Conservation (phyloP, 2,113 vertebrate genomes). For the Ia io region DNA sequence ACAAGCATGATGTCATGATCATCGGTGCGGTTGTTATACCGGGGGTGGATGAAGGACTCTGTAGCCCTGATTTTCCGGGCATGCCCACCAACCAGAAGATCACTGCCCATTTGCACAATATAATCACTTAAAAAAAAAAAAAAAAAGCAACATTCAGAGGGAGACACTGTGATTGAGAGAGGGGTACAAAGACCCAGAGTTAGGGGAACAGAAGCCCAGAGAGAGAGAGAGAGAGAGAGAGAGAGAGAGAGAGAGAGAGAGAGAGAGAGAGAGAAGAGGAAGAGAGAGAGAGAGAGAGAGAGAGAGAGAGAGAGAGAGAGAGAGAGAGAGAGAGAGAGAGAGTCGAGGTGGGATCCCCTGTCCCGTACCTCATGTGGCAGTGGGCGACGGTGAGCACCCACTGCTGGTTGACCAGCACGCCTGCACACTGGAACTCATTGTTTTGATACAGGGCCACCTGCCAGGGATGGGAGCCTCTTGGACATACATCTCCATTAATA, state of each 20-base stretch:
- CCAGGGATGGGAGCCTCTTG: not conserved
- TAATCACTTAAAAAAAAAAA: constrained; percentile 47
- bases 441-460: not conserved
- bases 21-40: not conserved
- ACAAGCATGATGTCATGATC: constrained; percentile 88
- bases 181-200: too few relatives aligned
- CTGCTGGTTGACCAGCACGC: not conserved
- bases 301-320: not conserved
- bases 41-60: constrained; percentile 79
- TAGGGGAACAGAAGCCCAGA: not conserved
- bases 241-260: too few relatives aligned
- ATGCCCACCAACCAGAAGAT: constrained; percentile 65
- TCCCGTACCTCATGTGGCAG: not conserved
- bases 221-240: not conserved
- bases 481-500: not conserved
- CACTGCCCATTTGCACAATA: constrained; percentile 83
- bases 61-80: constrained; percentile 83
- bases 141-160: not conserved
- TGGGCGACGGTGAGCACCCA: not conserved
- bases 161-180: not conserved
- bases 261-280: too few relatives aligned
- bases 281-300: not conserved
- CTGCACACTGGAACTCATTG: not conserved
- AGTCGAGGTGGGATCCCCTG: not conserved
- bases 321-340: too few relatives aligned